These are phyloP conservation scores for Tetheella fluctuosa DNA, from an alignment of 2,888 invertebrate species.

Conservation along the genomic window DNA sequence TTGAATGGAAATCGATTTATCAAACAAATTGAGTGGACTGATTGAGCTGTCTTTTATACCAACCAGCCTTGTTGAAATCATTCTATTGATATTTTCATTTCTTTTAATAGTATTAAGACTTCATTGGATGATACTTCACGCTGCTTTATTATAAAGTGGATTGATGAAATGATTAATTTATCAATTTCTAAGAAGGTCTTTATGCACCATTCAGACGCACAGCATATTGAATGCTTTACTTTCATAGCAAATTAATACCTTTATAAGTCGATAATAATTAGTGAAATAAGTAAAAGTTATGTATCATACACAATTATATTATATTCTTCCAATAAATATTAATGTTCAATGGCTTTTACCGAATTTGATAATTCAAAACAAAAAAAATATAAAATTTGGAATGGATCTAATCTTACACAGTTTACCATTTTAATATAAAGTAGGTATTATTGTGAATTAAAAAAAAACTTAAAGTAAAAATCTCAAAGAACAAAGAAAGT, in stretches of 20 bases:
- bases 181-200: neutral
- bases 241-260: neutral
- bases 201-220: neutral
- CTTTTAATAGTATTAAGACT: neutral
- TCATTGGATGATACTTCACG: neutral
- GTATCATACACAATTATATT: too few species aligned
- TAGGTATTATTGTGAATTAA: neutral
- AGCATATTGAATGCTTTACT: neutral
- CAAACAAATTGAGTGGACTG: slow-evolving; percentile 1
- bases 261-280: neutral
- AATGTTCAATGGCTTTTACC: too few species aligned
- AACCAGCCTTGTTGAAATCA: neutral
- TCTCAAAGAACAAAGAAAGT: neutral
- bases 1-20: slow-evolving; percentile 1
- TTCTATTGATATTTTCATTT: slow-evolving; percentile 2
- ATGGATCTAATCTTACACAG: too few species aligned
- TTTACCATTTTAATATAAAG: too few species aligned
- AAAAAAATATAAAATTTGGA: too few species aligned
- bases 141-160: neutral
- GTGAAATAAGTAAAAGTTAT: too few species aligned
- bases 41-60: neutral
- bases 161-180: neutral
- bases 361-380: too few species aligned
- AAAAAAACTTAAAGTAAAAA: neutral
- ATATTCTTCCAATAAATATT: too few species aligned